These are phyloP conservation scores for Phalacrocorax pelagicus DNA, from an alignment of 2,113 vertebrate genomes.

Conservation along the genomic window DNA sequence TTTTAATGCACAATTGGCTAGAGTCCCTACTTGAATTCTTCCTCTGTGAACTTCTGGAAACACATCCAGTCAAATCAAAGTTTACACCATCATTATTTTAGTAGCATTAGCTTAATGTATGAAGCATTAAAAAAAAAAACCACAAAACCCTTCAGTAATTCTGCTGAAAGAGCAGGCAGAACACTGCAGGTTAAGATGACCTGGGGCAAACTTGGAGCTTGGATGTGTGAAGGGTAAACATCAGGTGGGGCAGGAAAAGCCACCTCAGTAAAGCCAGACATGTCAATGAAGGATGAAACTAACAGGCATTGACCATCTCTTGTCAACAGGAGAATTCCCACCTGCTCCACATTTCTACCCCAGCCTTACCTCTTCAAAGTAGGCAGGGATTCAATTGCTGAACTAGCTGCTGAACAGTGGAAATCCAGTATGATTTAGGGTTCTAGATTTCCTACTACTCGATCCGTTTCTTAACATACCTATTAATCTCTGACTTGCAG, in stretches of 20 bases:
- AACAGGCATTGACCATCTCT: background rate
- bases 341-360: background rate
- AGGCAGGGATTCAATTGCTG: background rate
- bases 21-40: conserved; percentile 42
- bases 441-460: background rate
- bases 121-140: background rate
- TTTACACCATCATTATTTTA: background rate
- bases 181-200: background rate
- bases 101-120: background rate
- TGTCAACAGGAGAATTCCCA: background rate
- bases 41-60: conserved; percentile 57
- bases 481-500: conserved; percentile 88
- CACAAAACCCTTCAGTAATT: background rate
- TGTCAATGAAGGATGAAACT: background rate
- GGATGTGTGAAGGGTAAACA: background rate
- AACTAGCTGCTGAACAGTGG: background rate
- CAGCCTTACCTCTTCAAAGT: background rate
- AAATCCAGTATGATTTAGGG: background rate
- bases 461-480: conserved; percentile 67
- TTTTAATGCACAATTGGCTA: conserved; percentile 63
- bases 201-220: background rate
- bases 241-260: background rate
- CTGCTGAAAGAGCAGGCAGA: background rate
- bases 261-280: background rate
- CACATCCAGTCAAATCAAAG: conserved; percentile 23